Conservation (phyloP, 1,140 invertebrate genomes). For the Metopolophium dirhodum region DNA sequence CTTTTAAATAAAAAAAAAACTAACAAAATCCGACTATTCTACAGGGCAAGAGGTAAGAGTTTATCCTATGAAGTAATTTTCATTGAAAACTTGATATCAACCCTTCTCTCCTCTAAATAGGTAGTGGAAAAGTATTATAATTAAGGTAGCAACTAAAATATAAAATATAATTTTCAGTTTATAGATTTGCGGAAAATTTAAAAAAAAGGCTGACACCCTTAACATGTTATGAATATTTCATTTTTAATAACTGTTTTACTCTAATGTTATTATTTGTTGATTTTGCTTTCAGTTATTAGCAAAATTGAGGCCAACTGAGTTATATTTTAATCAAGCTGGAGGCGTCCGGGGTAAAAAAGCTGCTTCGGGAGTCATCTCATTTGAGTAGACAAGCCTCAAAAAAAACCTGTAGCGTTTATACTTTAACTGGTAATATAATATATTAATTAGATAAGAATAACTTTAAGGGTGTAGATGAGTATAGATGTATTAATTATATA, state of each 20-base stretch:
- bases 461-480: not conserved
- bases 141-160: not conserved
- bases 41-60: no score
- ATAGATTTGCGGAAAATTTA: not conserved
- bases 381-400: constrained; percentile 50
- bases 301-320: constrained; percentile 46
- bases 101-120: no score
- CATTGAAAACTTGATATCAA: no score
- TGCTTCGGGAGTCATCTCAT: constrained; percentile 55
- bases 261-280: not conserved
- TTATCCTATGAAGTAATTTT: no score
- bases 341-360: constrained; percentile 49
- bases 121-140: not conserved
- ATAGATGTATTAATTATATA: not conserved
- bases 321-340: constrained; percentile 55
- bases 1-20: no score
- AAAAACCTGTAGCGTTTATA: constrained; percentile 43
- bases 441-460: constrained; percentile 8
- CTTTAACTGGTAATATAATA: constrained; percentile 52
- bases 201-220: not conserved
- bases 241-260: not conserved
- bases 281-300: constrained; percentile 36
- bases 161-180: not conserved
- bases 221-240: not conserved
- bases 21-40: no score